These are phyloP conservation scores for Osmerus eperlanus DNA, from an alignment of 2,113 vertebrate genomes.

Conservation along the genomic window DNA sequence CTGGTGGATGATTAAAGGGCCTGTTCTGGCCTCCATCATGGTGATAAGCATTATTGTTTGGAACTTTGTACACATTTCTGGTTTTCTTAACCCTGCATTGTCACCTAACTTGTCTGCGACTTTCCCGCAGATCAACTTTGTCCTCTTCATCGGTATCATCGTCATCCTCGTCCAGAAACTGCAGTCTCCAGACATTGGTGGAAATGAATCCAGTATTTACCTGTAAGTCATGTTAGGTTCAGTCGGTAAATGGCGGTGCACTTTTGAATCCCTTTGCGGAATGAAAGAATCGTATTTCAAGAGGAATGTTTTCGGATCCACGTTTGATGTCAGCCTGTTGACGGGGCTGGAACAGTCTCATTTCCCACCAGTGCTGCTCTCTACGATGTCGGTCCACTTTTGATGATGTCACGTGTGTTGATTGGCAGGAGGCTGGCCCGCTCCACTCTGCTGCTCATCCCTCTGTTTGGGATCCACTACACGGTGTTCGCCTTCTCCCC, in stretches of 20 bases:
- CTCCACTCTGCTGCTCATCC: conserved; percentile 93
- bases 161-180: conserved; percentile 96
- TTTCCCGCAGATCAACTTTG: conserved; percentile 84
- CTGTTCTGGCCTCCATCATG: conserved; percentile 94
- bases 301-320: background rate
- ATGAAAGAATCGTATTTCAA: background rate
- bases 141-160: conserved; percentile 96
- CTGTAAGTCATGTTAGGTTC: conserved; percentile 78
- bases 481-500: conserved; percentile 96
- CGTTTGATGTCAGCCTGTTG: background rate
- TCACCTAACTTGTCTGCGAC: background rate
- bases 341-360: background rate
- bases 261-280: background rate
- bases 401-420: conserved; percentile 46
- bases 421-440: conserved; percentile 85
- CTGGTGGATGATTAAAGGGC: conserved; percentile 99
- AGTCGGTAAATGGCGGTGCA: conserved; percentile 9
- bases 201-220: conserved; percentile 98
- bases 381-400: background rate
- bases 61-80: too few relatives aligned
- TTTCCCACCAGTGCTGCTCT: background rate
- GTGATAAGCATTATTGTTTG: conserved; percentile 62
- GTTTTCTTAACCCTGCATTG: background rate
- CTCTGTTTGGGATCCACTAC: conserved; percentile 96
- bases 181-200: conserved; percentile 95